Percentiles rank a stretch among this genome's conserved stretches.
Conservation (phyloP, 2,888 invertebrate genomes). For the Disparrhopalites patrizii region DNA sequence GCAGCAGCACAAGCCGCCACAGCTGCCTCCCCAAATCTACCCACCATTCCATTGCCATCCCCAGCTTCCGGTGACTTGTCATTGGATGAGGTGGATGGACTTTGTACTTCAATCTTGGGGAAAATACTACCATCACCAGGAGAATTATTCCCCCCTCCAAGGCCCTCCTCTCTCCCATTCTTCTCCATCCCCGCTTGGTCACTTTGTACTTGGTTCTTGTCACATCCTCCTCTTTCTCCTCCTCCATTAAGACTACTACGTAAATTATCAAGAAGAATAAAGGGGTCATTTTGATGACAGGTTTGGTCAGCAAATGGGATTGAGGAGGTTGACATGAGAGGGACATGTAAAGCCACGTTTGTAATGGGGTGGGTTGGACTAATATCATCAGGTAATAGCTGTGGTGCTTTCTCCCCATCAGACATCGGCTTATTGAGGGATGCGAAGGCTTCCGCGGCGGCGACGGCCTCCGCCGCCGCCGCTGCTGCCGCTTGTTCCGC, state of each 20-base stretch:
- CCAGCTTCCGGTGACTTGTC: constrained; percentile 41
- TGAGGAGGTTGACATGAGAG: no score
- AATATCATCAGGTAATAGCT: constrained; percentile 12
- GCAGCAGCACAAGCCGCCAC: background rate
- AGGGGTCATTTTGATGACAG: constrained; percentile 22
- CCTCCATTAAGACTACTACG: background rate
- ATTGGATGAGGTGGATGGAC: constrained; percentile 43
- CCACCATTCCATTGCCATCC: constrained; percentile 28
- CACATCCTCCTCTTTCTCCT: background rate
- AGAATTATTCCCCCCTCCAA: constrained; percentile 19
- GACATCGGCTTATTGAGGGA: background rate
- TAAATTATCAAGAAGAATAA: constrained; percentile 11
- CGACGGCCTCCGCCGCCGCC: constrained; percentile 6
- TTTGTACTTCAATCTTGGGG: constrained; percentile 47
- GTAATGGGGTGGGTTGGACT: constrained; percentile 46
- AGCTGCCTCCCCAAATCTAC: constrained; percentile 17
- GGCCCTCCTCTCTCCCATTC: background rate
- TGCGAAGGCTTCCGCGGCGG: background rate
- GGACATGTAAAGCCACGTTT: constrained; percentile 63
- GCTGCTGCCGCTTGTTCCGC: constrained; percentile 16
- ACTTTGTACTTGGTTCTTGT: constrained; percentile 17
- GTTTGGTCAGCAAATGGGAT: constrained; percentile 62
- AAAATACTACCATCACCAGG: constrained; percentile 17
- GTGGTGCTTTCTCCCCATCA: constrained; percentile 2
- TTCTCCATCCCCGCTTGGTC: constrained; percentile 12